Evolutionary conservation across 1,140 invertebrate genomes (phyloP), one percentile per base, ranked within the genome.

Genomic region (Drosophila sucinea): DNA sequence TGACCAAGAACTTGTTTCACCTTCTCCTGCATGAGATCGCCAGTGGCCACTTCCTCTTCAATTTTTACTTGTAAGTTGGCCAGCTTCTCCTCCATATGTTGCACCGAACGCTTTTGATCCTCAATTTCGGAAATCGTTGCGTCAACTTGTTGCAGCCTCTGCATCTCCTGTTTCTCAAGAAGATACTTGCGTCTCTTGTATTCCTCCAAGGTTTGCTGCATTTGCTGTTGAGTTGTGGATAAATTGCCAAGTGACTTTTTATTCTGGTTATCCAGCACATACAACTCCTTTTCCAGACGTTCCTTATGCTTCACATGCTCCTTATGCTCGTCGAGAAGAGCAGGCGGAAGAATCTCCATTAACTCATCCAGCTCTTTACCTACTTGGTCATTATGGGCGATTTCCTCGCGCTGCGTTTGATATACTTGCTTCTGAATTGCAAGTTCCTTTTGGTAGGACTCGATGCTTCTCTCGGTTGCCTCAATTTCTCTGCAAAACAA

Each of bases 301-400:
- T 85, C 70, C 3, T 66, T 57, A 1, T 61, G 41, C 51, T 89
- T 91, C 2, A 61, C 17, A 17, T 41, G 68, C 17, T 80, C 66
- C 27, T 78, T 85, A 10, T 73, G 75, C 0, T 73, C 71, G 2
- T 62, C 64, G 1, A 89, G 17, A 11, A 73, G 2, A 3, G 58
- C 33, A 1, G 64, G 10, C 1, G 79, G 63, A 3, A 89, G 23
- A 5, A 74, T 58, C 5, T 81, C 65, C 5, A 55, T 41, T 2
- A 73, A 58, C n/a, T 76, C 64, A n/a, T 85, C 71, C 1, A 91
- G 55, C 1, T 81, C 65, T 1, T 58, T 23, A 1, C 29, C 57
- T 10, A 85, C 57, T 7, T 73, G n/a, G 11, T 69, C 33, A 40
- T 72, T 79, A 0, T 5, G 11, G 17, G 77, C 79, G 5, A 89